phyloP scores from a whole-genome alignment of 2,797 vertebrate species.

The Rhynchotus rufescens region DNA sequence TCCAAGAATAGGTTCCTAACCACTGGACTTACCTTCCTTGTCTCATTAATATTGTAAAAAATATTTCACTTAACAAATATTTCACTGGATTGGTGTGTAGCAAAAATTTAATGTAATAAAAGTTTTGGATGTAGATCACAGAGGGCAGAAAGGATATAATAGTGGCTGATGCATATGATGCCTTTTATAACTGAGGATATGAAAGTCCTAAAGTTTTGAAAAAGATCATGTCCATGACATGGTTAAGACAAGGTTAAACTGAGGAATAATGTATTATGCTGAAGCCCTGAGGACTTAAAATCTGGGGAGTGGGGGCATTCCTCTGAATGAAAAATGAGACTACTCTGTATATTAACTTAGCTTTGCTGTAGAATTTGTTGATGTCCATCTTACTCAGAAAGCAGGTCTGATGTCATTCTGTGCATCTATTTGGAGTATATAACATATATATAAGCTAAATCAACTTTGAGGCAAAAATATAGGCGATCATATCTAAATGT shows the following conservation, averaged over 20 bases:
- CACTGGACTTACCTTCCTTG: background rate
- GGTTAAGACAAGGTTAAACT: background rate
- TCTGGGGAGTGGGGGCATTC: background rate
- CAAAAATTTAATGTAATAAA: background rate
- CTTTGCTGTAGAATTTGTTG: background rate
- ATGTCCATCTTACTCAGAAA: conserved; percentile 15
- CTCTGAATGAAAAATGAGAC: background rate
- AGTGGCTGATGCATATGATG: background rate
- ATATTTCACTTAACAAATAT: background rate
- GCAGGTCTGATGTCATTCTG: background rate
- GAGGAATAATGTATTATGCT: background rate
- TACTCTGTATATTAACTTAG: background rate
- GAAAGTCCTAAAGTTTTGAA: background rate
- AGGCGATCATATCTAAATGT: background rate
- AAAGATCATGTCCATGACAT: background rate
- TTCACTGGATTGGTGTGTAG: background rate
- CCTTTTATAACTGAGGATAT: conserved; percentile 12
- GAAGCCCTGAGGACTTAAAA: background rate
- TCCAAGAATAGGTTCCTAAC: background rate
- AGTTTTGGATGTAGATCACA: background rate
- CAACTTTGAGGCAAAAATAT: background rate
- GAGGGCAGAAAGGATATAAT: background rate
- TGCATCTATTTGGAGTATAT: background rate
- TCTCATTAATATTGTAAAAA: background rate
- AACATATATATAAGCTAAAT: background rate